Percentiles rank a stretch among this genome's conserved stretches.
Evolutionary conservation across 2,888 invertebrate genomes (phyloP).

Genomic region (Steinernema scapterisci): DNA sequence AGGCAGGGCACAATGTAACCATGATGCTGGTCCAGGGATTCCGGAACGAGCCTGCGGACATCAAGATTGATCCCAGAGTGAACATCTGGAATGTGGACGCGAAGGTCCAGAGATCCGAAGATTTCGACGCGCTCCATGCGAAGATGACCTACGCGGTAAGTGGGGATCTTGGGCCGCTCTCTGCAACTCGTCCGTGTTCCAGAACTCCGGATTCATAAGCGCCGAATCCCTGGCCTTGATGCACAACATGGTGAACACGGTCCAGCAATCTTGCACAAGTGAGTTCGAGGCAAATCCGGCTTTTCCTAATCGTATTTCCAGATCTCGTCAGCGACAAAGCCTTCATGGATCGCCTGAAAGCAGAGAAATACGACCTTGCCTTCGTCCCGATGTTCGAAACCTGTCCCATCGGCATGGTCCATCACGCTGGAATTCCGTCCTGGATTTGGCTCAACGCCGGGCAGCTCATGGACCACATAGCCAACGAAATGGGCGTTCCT

Average conservation of each 20-base stretch:
- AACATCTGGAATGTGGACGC: background rate
- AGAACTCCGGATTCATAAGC: background rate
- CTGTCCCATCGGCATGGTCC: conserved; percentile 38
- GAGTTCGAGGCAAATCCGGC: background rate
- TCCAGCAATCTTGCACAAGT: background rate
- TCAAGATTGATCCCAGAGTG: background rate
- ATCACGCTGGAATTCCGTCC: conserved; percentile 34
- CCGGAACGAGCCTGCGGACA: background rate
- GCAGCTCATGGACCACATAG: conserved; percentile 37
- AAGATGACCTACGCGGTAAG: background rate
- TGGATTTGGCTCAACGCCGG: conserved; percentile 40
- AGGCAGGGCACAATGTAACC: conserved; percentile 17
- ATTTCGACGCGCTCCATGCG: background rate
- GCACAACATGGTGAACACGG: background rate
- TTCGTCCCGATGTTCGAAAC: conserved; percentile 34
- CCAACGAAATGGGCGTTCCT: conserved; percentile 34
- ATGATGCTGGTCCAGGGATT: background rate
- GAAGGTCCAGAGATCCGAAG: too few species aligned
- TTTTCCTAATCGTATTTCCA: conserved; percentile 3
- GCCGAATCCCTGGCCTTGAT: background rate
- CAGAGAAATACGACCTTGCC: conserved; percentile 38
- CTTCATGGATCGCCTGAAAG: conserved; percentile 28
- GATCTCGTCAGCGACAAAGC: conserved; percentile 32
- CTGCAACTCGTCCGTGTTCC: background rate
- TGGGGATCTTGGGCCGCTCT: background rate